Evolutionary conservation across 2,888 invertebrate genomes (phyloP), one percentile per base, ranked within the genome.

Genomic region (Cyrtodaria siliqua): DNA sequence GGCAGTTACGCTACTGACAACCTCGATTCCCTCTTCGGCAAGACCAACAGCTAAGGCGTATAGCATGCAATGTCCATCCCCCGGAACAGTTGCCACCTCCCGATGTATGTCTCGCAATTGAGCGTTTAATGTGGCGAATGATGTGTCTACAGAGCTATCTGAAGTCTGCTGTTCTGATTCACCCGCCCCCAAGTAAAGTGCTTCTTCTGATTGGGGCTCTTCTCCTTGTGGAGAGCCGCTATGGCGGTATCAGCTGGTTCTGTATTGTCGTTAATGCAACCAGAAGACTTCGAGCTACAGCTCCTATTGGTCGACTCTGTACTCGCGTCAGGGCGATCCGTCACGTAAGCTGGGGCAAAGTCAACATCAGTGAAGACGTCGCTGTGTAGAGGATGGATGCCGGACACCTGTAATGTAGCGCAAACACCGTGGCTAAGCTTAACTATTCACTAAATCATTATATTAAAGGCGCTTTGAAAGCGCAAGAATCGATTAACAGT

Each of bases 11-110:
- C 6, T 67, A 14, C 55, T 67, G 18, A 53, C 20, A n/a, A 26
- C 56, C 8, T 61, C 16, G 60, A 73, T 73, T 23, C 62, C 73
- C 52, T 73, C 67, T 16, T 38, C 20, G 14, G 38, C 57, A 47
- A 73, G 16, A 50, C 73, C 24, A 14, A 50, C 61, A 27, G 62
- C 66, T 47, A 73, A 60, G 49, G 66, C 72, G 23, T 73, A 61
- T 16, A 73, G 57, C 47, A 73, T 44, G 42, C 73, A 73, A 61
- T 67, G 67, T 27, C 57, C 56, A 44, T 73, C 67, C 12, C 72
- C 67, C 8, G 62, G 62, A 73, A 67, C 57, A 66, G 26, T 44
- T 23, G 29, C 72, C 55, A 66, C 56, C 55, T 67, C 73, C 20
- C 73, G 26, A 50, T 62, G 61, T 16, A 57, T 62, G 12, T 61